These are phyloP conservation scores for Limenitis camilla DNA, from an alignment of 2,888 invertebrate species.

Conservation along the genomic window DNA sequence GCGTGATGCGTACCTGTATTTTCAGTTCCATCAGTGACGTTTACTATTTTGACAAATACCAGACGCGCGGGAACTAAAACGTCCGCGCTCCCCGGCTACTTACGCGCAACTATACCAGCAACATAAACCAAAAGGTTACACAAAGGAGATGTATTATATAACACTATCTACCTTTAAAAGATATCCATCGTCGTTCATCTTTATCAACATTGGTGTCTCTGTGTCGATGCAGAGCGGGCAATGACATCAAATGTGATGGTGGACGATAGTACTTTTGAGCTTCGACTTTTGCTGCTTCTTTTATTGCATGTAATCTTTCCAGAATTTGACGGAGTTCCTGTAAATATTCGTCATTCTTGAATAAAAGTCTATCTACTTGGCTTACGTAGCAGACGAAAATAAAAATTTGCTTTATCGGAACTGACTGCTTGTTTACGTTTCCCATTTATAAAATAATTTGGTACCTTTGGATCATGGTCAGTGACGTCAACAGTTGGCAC, in stretches of 20 bases:
- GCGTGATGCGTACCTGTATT: no score
- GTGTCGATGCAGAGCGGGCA: constrained; percentile 57
- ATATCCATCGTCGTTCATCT: constrained; percentile 67
- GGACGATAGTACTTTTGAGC: constrained; percentile 47
- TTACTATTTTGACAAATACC: no score
- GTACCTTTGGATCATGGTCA: constrained; percentile 65
- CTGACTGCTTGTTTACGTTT: neutral
- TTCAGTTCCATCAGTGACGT: no score
- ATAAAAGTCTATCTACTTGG: neutral
- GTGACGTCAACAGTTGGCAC: constrained; percentile 50
- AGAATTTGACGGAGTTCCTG: constrained; percentile 59
- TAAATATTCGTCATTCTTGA: neutral
- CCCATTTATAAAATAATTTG: neutral
- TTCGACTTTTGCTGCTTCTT: constrained; percentile 54
- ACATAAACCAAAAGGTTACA: no score
- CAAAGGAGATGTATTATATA: no score
- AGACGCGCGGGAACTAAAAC: no score
- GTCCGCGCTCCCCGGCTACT: no score
- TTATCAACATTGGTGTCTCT: constrained; percentile 65
- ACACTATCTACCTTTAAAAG: constrained; percentile 56
- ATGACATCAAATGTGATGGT: constrained; percentile 49
- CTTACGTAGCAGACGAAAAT: neutral
- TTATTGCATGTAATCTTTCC: constrained; percentile 53
- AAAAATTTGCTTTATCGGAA: no score
- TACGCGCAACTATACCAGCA: no score